These are phyloP conservation scores for Tetrax tetrax DNA, from an alignment of 2,113 vertebrate genomes.

Conservation along the genomic window DNA sequence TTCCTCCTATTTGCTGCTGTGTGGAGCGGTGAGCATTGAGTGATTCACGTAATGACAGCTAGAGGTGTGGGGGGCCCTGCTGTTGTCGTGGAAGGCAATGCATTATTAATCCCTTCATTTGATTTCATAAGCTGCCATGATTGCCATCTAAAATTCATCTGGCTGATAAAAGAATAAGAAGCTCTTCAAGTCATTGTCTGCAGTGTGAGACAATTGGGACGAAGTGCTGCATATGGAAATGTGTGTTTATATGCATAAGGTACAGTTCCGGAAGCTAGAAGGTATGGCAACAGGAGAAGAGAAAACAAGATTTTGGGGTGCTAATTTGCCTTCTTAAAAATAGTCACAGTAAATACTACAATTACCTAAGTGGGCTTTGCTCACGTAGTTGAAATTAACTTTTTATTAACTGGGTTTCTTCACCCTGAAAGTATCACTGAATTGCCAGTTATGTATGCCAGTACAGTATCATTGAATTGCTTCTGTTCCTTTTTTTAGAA, in stretches of 20 bases:
- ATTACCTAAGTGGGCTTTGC: neutral
- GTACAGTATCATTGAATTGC: too few relatives aligned
- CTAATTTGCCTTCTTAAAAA: neutral
- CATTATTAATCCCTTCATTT: constrained; percentile 37
- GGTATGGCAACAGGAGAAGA: neutral
- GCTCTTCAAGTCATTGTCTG: neutral
- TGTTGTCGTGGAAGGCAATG: neutral
- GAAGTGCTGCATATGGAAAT: neutral
- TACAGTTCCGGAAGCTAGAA: neutral
- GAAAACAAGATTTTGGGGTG: neutral
- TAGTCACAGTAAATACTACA: neutral
- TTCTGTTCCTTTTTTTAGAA: neutral
- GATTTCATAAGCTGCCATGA: neutral
- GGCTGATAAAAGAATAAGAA: neutral
- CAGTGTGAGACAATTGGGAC: neutral
- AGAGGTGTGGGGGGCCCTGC: neutral
- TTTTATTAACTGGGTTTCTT: neutral
- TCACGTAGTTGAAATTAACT: neutral
- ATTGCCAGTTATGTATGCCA: too few relatives aligned
- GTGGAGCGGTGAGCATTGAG: neutral
- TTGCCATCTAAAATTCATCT: neutral
- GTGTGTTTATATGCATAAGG: neutral
- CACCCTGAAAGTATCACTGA: neutral
- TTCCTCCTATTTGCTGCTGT: neutral
- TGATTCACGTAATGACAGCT: neutral